Evolutionary conservation across 2,113 vertebrate genomes (phyloP).

Genomic region (Narcine bancroftii): DNA sequence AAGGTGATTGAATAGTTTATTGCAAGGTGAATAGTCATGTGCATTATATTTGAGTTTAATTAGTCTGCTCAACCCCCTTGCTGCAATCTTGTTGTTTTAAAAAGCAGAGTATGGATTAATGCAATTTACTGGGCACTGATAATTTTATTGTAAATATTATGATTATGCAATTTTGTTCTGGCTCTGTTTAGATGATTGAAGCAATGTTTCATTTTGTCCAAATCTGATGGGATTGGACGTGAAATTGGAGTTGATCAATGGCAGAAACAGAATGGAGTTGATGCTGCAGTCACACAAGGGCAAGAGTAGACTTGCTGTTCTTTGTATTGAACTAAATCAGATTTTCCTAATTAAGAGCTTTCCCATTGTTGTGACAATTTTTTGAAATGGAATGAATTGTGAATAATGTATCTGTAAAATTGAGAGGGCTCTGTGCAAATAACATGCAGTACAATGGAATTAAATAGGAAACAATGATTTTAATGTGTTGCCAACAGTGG

Average conservation of each 20-base stretch:
- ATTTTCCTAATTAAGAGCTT: not conserved
- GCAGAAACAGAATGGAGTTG: not conserved
- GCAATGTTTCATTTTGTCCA: not conserved
- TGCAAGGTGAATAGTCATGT: too few species aligned
- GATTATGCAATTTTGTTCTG: not conserved
- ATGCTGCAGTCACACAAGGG: not conserved
- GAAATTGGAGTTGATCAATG: not conserved
- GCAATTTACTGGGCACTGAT: not conserved
- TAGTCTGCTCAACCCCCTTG: not conserved
- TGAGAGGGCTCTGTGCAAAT: not conserved
- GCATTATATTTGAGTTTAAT: not conserved
- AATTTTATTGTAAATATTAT: not conserved
- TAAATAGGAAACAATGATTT: not conserved
- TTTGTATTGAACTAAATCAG: not conserved
- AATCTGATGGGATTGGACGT: not conserved
- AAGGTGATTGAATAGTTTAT: too few species aligned
- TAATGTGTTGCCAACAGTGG: not conserved
- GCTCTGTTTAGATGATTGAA: not conserved
- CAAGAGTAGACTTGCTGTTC: not conserved
- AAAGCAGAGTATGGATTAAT: not conserved
- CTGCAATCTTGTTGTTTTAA: not conserved
- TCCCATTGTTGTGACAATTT: not conserved
- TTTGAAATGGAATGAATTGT: not conserved
- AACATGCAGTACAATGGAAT: not conserved
- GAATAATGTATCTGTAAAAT: not conserved